Evolutionary conservation across 2,888 invertebrate species (phyloP).

Genomic region (Aromia moschata): DNA sequence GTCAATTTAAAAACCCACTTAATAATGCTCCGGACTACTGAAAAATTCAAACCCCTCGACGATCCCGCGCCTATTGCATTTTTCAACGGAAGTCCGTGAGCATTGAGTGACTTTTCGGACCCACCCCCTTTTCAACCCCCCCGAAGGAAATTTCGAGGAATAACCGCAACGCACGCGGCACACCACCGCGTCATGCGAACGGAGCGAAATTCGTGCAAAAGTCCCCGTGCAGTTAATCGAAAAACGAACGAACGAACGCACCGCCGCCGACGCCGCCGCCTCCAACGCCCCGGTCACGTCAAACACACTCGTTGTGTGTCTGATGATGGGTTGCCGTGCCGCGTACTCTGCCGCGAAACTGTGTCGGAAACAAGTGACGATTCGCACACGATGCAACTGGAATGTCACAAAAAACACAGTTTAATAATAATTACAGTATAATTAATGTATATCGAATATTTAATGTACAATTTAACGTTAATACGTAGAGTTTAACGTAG

Average conservation of each 20-base stretch:
- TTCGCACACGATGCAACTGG: constrained; percentile 28
- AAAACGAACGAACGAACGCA: background rate
- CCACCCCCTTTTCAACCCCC: no score
- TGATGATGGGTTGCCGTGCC: constrained; percentile 27
- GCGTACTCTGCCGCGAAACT: constrained; percentile 28
- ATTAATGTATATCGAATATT: no score
- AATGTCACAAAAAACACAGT: no score
- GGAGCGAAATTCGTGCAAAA: background rate
- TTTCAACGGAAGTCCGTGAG: no score
- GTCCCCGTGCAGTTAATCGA: background rate
- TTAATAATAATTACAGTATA: no score
- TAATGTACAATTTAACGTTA: no score
- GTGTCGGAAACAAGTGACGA: constrained; percentile 38
- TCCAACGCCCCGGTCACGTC: constrained; percentile 32
- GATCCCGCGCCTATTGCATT: no score
- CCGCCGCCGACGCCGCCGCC: no score
- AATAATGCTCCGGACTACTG: no score
- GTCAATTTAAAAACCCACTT: no score
- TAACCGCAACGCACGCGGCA: background rate
- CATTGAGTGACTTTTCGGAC: background rate
- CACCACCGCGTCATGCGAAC: background rate
- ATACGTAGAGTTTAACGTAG: no score
- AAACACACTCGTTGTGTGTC: constrained; percentile 25
- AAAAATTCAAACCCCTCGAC: no score
- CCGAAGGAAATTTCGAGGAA: background rate